Conservation (phyloP, 2,888 invertebrate species). For the Diarsia dahlii region DNA sequence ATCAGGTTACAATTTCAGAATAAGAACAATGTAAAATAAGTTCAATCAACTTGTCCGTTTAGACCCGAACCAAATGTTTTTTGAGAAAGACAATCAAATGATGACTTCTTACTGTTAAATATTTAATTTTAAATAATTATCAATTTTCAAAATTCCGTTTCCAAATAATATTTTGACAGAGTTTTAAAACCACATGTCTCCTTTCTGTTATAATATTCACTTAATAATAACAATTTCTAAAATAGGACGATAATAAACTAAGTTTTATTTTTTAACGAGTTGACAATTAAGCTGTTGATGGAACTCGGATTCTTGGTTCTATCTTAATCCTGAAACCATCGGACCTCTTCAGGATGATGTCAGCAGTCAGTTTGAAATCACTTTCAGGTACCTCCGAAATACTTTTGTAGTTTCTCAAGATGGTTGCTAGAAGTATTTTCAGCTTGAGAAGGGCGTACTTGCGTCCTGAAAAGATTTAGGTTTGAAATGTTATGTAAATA, state of each 20-base stretch:
- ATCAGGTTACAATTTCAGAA: neutral
- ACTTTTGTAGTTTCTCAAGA: constrained; percentile 92
- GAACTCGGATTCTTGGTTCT: constrained; percentile 90
- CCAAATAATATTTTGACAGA: neutral
- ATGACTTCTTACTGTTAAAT: neutral
- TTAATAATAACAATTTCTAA: constrained; percentile 32
- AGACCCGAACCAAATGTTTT: neutral
- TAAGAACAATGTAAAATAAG: neutral
- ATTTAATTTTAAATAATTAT: neutral
- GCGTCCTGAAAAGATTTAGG: constrained; percentile 87
- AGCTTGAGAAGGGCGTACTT: constrained; percentile 95
- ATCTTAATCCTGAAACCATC: constrained; percentile 93
- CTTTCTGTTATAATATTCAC: constrained; percentile 1
- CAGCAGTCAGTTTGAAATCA: constrained; percentile 93
- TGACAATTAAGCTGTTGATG: constrained; percentile 61
- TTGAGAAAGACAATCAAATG: neutral
- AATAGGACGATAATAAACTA: constrained; percentile 22
- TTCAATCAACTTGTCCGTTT: neutral
- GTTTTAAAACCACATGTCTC: neutral
- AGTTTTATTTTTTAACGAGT: neutral
- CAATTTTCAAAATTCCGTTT: neutral
- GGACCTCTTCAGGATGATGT: constrained; percentile 93
- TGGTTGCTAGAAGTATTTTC: constrained; percentile 93
- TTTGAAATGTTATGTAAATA: neutral
- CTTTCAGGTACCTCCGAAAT: constrained; percentile 92